Evolutionary conservation across 2,888 invertebrate genomes (phyloP).

Genomic region (Agrotis segetum): DNA sequence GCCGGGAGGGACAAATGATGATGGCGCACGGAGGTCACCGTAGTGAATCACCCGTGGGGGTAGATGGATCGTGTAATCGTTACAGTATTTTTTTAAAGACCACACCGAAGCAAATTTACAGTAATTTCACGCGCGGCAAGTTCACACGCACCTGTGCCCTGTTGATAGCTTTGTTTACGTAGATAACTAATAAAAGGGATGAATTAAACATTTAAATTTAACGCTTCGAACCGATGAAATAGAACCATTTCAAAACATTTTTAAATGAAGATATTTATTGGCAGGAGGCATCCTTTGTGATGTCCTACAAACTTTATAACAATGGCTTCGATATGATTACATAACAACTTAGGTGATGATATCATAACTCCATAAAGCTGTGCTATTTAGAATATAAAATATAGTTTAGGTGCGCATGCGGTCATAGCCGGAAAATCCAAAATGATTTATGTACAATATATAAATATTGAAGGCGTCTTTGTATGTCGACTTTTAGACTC

Average conservation of each 20-base stretch:
- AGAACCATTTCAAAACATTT: slow-evolving; percentile 61
- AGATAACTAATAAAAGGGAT: slow-evolving; percentile 72
- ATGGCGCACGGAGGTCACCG: slow-evolving; percentile 80
- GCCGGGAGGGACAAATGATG: slow-evolving; percentile 82
- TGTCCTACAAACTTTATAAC: slow-evolving; percentile 41
- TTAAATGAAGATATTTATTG: slow-evolving; percentile 61
- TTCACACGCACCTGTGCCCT: slow-evolving; percentile 87
- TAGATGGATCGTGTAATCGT: slow-evolving; percentile 88
- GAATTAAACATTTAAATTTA: slow-evolving; percentile 68
- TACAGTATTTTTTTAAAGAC: slow-evolving; percentile 84
- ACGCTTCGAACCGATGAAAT: slow-evolving; percentile 62
- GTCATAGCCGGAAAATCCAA: slow-evolving; percentile 56
- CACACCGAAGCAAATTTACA: slow-evolving; percentile 89
- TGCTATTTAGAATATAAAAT: slow-evolving; percentile 67
- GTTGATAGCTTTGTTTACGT: slow-evolving; percentile 78
- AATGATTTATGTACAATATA: slow-evolving; percentile 25
- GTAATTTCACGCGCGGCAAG: slow-evolving; percentile 88
- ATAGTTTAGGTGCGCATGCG: slow-evolving; percentile 37
- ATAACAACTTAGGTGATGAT: slow-evolving; percentile 64
- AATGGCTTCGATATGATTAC: slow-evolving; percentile 57
- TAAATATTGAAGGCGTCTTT: slow-evolving; percentile 11
- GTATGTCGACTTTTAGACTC: background rate
- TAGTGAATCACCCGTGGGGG: slow-evolving; percentile 85
- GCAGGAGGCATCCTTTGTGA: slow-evolving; percentile 40
- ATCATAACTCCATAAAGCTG: slow-evolving; percentile 64